phyloP scores from a whole-genome alignment of 2,113 vertebrate genomes.

The Anoplopoma fimbria region DNA sequence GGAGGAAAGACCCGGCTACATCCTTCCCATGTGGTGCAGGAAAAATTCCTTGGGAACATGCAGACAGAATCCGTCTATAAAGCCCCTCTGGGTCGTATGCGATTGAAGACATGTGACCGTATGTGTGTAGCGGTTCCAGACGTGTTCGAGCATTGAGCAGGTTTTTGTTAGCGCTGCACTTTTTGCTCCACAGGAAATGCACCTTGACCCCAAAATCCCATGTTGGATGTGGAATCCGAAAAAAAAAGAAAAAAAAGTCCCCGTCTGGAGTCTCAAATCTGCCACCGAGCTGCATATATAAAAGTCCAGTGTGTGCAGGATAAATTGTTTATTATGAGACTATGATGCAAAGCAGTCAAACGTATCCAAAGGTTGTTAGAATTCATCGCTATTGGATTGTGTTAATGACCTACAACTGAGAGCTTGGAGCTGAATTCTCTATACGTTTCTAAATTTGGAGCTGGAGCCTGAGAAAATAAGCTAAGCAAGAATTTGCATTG shows the following conservation, averaged over 20 bases:
- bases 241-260: conserved; percentile 38
- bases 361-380: background rate
- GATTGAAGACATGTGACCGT: conserved; percentile 67
- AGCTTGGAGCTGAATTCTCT: conserved; percentile 27
- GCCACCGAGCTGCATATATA: background rate
- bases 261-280: conserved; percentile 17
- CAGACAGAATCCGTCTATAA: conserved; percentile 45
- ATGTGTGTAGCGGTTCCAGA: conserved; percentile 56
- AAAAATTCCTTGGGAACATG: conserved; percentile 68
- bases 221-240: conserved; percentile 49
- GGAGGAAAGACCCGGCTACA: conserved; percentile 52
- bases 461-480: conserved; percentile 62
- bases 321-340: conserved; percentile 5
- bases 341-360: conserved; percentile 11
- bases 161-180: background rate
- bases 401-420: conserved; percentile 49
- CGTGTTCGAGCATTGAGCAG: conserved; percentile 19
- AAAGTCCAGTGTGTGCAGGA: background rate
- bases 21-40: conserved; percentile 67
- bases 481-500: conserved; percentile 70
- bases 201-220: conserved; percentile 71
- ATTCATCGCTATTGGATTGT: conserved; percentile 20
- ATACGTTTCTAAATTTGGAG: conserved; percentile 63
- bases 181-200: conserved; percentile 69
- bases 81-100: conserved; percentile 15